A percentile compares a stretch with the other conserved stretches of the same genome.
Conservation (phyloP, 2,888 invertebrate genomes). For the Acronicta alni region DNA sequence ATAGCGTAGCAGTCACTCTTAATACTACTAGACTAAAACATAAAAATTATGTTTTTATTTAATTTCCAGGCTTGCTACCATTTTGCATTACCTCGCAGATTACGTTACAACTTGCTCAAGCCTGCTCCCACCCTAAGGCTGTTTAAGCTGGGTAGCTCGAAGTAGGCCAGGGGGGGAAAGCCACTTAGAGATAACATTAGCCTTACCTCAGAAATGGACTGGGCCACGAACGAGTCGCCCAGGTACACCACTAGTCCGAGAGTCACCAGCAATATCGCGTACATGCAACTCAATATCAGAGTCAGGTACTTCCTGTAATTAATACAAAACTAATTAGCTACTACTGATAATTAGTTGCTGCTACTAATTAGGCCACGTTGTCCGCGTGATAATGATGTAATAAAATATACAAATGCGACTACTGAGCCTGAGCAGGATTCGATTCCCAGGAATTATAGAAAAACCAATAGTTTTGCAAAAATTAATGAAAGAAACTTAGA, state of each 20-base stretch:
- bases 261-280: constrained; percentile 91
- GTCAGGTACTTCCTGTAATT: constrained; percentile 89
- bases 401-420: too few species aligned
- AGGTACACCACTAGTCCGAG: constrained; percentile 91
- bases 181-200: constrained; percentile 29
- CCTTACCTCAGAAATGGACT: constrained; percentile 88
- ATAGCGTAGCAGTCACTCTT: too few species aligned
- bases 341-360: too few species aligned
- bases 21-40: too few species aligned
- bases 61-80: not conserved
- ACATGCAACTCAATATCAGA: constrained; percentile 91
- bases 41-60: too few species aligned
- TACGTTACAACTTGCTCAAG: not conserved
- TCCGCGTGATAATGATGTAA: not conserved
- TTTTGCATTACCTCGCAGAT: not conserved
- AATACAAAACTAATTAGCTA: constrained; percentile 18
- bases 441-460: too few species aligned
- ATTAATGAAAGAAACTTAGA: too few species aligned
- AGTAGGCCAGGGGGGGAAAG: constrained; percentile 9
- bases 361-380: too few species aligned
- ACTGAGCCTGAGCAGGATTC: too few species aligned
- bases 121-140: constrained; percentile 13
- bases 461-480: too few species aligned
- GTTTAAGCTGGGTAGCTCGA: not conserved
- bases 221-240: constrained; percentile 87